These are phyloP conservation scores for Eupithecia insigniata DNA, from an alignment of 2,888 invertebrate genomes.

Conservation along the genomic window DNA sequence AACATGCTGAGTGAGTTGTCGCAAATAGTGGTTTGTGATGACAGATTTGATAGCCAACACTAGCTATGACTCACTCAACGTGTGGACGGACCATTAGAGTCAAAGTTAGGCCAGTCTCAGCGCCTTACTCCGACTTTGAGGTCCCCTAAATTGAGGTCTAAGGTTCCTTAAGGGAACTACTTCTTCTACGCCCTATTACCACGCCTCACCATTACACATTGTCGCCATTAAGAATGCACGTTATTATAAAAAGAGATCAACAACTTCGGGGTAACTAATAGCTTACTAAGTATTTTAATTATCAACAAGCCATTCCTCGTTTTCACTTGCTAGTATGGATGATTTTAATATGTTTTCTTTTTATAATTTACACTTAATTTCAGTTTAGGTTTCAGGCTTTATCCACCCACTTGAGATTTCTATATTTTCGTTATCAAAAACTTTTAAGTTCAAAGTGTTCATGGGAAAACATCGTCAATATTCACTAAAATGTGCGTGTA, in stretches of 20 bases:
- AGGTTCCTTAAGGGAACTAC: not conserved
- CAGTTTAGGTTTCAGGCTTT: not conserved
- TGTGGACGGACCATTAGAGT: not conserved
- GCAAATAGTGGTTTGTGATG: not conserved
- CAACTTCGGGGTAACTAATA: slow-evolving; percentile 52
- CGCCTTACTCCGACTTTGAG: not conserved
- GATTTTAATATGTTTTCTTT: not conserved
- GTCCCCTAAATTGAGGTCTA: not conserved
- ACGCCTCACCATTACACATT: slow-evolving; percentile 1
- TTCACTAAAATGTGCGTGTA: slow-evolving; percentile 3
- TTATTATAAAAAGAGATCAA: slow-evolving; percentile 49
- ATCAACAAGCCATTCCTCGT: slow-evolving; percentile 20
- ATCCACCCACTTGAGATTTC: not conserved
- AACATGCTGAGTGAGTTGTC: not conserved
- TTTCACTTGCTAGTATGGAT: slow-evolving; percentile 8
- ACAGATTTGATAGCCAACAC: not conserved
- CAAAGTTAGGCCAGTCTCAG: not conserved
- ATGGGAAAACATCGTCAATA: not conserved
- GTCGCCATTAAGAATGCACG: not conserved
- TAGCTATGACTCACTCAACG: not conserved
- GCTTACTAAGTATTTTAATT: slow-evolving; percentile 31
- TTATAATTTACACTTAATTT: not conserved
- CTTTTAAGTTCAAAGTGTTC: not conserved
- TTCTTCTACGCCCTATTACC: not conserved
- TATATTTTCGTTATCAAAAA: not conserved